Evolutionary conservation across 2,113 vertebrate genomes (phyloP).

Genomic region (Glaucidium brasilianum): DNA sequence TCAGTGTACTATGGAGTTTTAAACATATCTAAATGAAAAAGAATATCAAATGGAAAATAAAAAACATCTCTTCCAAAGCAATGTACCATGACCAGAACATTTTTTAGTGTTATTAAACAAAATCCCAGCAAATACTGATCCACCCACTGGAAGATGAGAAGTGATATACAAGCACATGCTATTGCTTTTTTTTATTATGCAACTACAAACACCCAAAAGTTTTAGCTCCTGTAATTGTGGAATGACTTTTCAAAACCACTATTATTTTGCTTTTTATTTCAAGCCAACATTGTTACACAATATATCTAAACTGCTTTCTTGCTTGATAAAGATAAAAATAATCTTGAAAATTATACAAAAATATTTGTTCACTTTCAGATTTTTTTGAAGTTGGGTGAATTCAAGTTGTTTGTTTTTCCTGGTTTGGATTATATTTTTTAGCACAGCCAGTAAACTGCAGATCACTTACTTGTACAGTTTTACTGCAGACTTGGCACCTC

Average conservation of each 20-base stretch:
- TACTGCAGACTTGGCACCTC: background rate
- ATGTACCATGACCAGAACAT: background rate
- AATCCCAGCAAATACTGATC: background rate
- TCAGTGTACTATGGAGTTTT: background rate
- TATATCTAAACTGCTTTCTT: background rate
- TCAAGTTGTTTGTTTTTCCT: background rate
- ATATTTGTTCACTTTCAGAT: background rate
- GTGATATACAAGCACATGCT: rapidly evolving
- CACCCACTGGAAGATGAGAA: background rate
- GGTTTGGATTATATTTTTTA: background rate
- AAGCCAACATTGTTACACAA: background rate
- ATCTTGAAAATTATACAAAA: background rate
- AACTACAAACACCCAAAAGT: background rate
- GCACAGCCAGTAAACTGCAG: background rate
- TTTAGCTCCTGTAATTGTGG: background rate
- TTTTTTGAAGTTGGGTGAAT: background rate
- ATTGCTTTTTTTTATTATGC: background rate
- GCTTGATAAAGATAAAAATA: background rate
- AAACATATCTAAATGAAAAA: background rate
- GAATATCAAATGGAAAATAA: background rate
- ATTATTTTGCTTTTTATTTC: background rate
- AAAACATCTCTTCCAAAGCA: background rate
- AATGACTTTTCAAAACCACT: background rate
- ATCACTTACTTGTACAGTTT: background rate
- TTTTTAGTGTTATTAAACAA: background rate